These are phyloP conservation scores for Ornithoptera alexandrae DNA, from an alignment of 2,888 invertebrate species.

Conservation along the genomic window DNA sequence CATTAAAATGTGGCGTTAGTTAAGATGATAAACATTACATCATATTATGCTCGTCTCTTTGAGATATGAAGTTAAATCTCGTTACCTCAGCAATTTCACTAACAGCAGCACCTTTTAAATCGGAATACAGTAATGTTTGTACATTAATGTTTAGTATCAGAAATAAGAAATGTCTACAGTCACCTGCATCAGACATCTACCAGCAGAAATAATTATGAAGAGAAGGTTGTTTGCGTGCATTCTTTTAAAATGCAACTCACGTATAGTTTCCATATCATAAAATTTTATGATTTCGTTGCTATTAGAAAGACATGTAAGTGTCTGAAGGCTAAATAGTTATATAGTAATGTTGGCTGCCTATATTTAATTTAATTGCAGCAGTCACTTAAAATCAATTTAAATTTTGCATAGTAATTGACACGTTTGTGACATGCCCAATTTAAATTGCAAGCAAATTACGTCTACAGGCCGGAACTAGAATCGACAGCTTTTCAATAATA, in stretches of 20 bases:
- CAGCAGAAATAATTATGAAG: no score
- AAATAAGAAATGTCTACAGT: no score
- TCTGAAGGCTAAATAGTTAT: conserved; percentile 17
- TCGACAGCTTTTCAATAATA: neutral
- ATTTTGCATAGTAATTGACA: conserved; percentile 23
- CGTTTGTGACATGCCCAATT: conserved; percentile 26
- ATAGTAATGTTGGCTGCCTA: conserved; percentile 6
- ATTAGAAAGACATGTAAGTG: conserved; percentile 5
- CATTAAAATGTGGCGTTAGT: no score
- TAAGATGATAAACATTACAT: no score
- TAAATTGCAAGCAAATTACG: conserved; percentile 14
- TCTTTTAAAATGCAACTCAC: neutral
- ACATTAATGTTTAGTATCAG: no score
- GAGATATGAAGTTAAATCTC: no score
- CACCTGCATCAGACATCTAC: no score
- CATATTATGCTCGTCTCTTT: no score
- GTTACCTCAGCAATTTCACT: no score
- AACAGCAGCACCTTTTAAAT: no score
- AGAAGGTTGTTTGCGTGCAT: neutral
- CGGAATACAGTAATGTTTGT: no score
- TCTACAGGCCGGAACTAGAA: conserved; percentile 14
- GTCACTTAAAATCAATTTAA: conserved; percentile 27
- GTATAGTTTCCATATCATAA: neutral
- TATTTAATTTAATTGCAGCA: conserved; percentile 23
- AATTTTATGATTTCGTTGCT: neutral